phyloP scores from a whole-genome alignment of 1,140 invertebrate genomes.

The Rhyzopertha dominica region DNA sequence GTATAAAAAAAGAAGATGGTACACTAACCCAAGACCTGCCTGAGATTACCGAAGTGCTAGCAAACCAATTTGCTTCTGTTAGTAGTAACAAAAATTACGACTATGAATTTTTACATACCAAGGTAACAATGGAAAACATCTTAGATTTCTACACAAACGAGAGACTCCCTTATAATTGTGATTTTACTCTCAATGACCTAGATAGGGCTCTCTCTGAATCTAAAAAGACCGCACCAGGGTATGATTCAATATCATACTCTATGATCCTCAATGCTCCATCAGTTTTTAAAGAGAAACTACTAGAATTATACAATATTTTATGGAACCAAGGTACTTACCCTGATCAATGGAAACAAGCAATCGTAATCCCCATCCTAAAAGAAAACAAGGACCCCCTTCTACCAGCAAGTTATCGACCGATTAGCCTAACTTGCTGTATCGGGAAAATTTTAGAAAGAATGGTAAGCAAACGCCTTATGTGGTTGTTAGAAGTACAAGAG shows the following conservation, averaged over 20 bases:
- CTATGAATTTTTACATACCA: too few relatives aligned
- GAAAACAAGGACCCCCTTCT: slow-evolving; percentile 14
- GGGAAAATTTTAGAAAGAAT: slow-evolving; percentile 18
- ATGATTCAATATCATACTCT: slow-evolving; percentile 9
- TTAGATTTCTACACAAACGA: too few relatives aligned
- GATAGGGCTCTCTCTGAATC: slow-evolving; percentile 6
- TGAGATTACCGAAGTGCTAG: too few relatives aligned
- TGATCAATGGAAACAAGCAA: slow-evolving; percentile 11
- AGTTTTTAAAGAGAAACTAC: slow-evolving; percentile 7
- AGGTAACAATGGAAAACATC: too few relatives aligned
- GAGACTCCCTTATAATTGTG: too few relatives aligned
- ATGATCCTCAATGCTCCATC: slow-evolving; percentile 5
- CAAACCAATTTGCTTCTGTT: too few relatives aligned
- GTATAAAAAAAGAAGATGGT: too few relatives aligned
- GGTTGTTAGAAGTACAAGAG: slow-evolving; percentile 12
- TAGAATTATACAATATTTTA: slow-evolving; percentile 16
- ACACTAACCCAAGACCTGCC: too few relatives aligned
- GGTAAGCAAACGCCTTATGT: slow-evolving; percentile 10
- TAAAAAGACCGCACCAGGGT: slow-evolving; percentile 14
- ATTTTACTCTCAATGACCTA: too few relatives aligned
- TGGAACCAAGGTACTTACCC: slow-evolving; percentile 9
- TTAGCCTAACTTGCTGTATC: slow-evolving; percentile 14
- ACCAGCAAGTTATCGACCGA: slow-evolving; percentile 22
- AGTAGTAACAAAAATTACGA: too few relatives aligned
- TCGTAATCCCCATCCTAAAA: slow-evolving; percentile 17